These are phyloP conservation scores for Columbina picui DNA, from an alignment of 2,113 vertebrate species.

Conservation along the genomic window DNA sequence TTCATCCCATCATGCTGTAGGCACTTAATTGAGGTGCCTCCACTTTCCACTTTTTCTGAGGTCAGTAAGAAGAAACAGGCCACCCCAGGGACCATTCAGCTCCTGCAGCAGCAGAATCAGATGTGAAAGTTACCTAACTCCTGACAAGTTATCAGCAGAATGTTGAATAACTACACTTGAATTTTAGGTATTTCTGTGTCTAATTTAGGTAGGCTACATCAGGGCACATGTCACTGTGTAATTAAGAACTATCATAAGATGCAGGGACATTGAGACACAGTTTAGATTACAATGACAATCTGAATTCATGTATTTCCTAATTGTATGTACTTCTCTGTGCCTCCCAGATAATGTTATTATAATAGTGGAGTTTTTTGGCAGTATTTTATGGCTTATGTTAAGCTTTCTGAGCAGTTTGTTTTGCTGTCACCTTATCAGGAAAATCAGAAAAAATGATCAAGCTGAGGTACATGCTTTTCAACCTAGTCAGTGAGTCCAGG, in stretches of 20 bases:
- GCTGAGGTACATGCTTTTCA: neutral
- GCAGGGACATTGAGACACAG: neutral
- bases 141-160: neutral
- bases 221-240: neutral
- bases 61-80: neutral
- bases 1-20: neutral
- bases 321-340: neutral
- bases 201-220: neutral
- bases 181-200: neutral
- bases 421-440: neutral
- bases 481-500: neutral
- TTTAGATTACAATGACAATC: neutral
- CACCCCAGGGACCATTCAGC: neutral
- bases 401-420: neutral
- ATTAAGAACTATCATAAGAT: neutral
- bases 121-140: neutral
- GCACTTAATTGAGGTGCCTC: neutral
- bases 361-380: neutral
- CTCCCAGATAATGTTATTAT: neutral
- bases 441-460: neutral
- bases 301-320: neutral
- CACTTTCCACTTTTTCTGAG: neutral
- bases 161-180: neutral
- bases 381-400: neutral
- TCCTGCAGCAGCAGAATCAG: neutral